Conservation (phyloP, 2,113 vertebrate species). For the Notothenia coriiceps region DNA sequence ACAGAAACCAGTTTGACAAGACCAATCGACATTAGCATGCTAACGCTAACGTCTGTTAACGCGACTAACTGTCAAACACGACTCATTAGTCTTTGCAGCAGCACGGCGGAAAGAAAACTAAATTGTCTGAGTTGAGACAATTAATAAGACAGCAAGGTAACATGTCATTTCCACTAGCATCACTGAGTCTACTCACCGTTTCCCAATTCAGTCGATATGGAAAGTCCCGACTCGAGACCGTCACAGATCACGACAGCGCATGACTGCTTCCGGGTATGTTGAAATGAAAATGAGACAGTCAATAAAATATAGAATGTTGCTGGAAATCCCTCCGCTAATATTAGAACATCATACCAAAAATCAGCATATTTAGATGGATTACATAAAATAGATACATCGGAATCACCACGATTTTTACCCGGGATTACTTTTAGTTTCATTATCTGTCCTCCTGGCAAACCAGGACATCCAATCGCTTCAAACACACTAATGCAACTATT, state of each 20-base stretch:
- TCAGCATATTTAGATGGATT: too few relatives aligned
- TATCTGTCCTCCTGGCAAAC: too few relatives aligned
- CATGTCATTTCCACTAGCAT: neutral
- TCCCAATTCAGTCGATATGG: neutral
- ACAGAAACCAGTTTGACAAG: neutral
- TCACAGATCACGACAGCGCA: neutral
- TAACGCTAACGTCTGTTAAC: slow-evolving; percentile 2
- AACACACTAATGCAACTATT: too few relatives aligned
- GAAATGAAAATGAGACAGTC: neutral
- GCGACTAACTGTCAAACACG: neutral
- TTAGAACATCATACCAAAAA: neutral
- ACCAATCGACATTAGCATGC: slow-evolving; percentile 11
- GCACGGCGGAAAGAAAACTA: neutral
- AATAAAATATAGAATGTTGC: neutral
- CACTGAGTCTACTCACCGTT: slow-evolving; percentile 32
- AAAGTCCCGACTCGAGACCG: slow-evolving; percentile 44
- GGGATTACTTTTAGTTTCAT: too few relatives aligned
- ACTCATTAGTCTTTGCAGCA: neutral
- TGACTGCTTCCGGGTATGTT: slow-evolving; percentile 10
- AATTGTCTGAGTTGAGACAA: neutral
- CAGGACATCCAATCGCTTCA: too few relatives aligned
- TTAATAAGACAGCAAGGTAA: accelerated
- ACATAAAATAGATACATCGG: too few relatives aligned
- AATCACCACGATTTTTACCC: too few relatives aligned
- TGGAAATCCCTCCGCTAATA: neutral